Evolutionary conservation across 2,888 invertebrate genomes (phyloP), one percentile per base, ranked within the genome.

Genomic region (Nomada flava): DNA sequence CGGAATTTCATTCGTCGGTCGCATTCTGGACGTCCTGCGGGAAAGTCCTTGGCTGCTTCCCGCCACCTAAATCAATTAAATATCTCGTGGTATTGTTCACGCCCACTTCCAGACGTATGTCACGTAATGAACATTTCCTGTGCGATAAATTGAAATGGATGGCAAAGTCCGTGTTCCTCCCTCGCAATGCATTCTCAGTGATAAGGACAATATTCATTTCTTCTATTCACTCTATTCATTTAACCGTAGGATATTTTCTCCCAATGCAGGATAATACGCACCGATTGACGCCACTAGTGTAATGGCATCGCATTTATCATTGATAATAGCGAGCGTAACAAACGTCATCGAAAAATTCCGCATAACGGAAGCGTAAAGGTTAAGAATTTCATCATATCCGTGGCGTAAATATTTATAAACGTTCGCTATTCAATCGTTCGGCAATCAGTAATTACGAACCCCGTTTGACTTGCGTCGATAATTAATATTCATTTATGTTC

Each of bases 21-120:
- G 86, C 88, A 90, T 91, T 91, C 91, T 85, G 83, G 75, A 83
- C 82, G 86, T 84, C 88, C 86, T 86, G 84, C 83, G 87, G 88
- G 86, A 87, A 89, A 89, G 88, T 88, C 85, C 87, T 76, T 78
- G 82, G 71, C 82, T 79, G 82, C 69, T 62, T 65, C 63, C 76
- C 67, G 82, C 26, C 87, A 86, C 90, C 89, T 88, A 87, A 90
- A 91, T 91, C 91, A 91, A 91, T 91, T 91, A 91, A 92, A 92
- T 91, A 90, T 91, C 90, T 89, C 83, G 76, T 77, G 73, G 67
- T 76, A 79, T 65, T 79, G 69, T 47, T 15, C 47, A 53, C 82
- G 55, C 52, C 57, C 23, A 55, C 67, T 71, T 20, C 26, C 42
- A 47, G 29, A 26, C 60, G 64, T 53, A 20, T 52, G 18, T 60